Base-by-base conservation (phyloP, 1,140 invertebrate genomes). In the Forficula auricularia region DNA sequence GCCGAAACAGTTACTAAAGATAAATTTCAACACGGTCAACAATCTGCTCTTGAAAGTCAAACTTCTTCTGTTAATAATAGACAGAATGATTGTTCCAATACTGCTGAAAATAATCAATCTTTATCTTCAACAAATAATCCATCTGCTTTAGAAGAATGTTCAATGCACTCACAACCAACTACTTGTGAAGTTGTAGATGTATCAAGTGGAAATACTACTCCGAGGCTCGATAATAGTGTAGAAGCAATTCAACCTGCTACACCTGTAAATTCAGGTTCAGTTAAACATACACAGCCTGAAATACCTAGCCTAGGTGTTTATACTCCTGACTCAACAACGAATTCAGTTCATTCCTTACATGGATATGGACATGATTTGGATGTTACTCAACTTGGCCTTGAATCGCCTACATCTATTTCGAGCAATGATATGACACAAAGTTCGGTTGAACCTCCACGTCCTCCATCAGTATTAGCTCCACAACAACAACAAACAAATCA, bases 331-430 rank as follows among this genome's bases (percentile, higher is more conserved):
- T 83, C 81, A 0, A 82, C 79, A 1, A 85, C 81, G 19, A 84
- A 85, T 53, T 86, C 82, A 0, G 81, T 84, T 3, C 79, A 83
- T 48, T 82, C 79, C 31, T 65, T 82, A 44, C 81, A 82, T 57
- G 60, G 63, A 6, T 87, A 83, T 52, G 71, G 72, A 0, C 33
- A 38, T 48, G 84, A 88, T 46, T 61, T 89, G 39, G 84, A 87
- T 58, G 82, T 85, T 0, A 74, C 72, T 49, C 83, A 87, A 54
- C 58, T 89, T 18, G 82, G 79, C 3, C 61, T 90, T 40, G 84
- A 89, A 53, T 89, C 86, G 0, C 85, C 86, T 0, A 77, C 82
- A 0, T 85, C 82, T 15, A 88, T 90, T 43, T 77, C 81, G 0
- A 84, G 82, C 27, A 65, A 57, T 51, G 82, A 89, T 57, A 71